These are phyloP conservation scores for Thera obeliscata DNA, from an alignment of 2,888 invertebrate genomes.

Conservation along the genomic window DNA sequence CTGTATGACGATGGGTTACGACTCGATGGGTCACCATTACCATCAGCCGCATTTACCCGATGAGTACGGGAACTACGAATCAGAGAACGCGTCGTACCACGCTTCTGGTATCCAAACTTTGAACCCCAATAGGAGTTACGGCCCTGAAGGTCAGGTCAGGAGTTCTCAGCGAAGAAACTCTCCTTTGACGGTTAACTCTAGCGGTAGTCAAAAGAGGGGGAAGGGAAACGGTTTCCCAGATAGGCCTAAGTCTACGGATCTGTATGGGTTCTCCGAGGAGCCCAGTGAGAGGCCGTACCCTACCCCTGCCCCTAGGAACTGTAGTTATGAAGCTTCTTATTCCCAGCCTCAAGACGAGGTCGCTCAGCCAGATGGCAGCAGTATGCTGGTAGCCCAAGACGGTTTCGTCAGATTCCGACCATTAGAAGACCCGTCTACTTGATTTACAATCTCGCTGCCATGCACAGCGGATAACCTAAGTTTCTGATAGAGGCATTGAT, in stretches of 20 bases:
- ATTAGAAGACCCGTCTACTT: constrained; percentile 84
- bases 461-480: constrained; percentile 68
- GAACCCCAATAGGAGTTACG: constrained; percentile 82
- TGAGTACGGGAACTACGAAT: constrained; percentile 76
- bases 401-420: constrained; percentile 94
- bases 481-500: constrained; percentile 60
- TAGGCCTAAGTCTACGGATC: constrained; percentile 85
- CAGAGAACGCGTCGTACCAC: constrained; percentile 80
- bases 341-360: constrained; percentile 83
- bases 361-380: constrained; percentile 82
- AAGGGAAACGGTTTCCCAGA: constrained; percentile 85
- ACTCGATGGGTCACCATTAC: constrained; percentile 79
- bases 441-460: constrained; percentile 76
- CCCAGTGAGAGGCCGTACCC: constrained; percentile 74
- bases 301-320: constrained; percentile 80
- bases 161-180: constrained; percentile 77
- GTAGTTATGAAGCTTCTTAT: constrained; percentile 82
- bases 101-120: constrained; percentile 80
- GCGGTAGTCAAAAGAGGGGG: constrained; percentile 80
- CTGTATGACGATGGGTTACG: constrained; percentile 86
- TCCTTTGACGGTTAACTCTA: constrained; percentile 75
- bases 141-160: constrained; percentile 67
- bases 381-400: constrained; percentile 96
- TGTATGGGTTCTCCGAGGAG: constrained; percentile 83
- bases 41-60: constrained; percentile 82